phyloP scores from a whole-genome alignment of 1,140 invertebrate species.

The Pseudachorutes palmiensis region DNA sequence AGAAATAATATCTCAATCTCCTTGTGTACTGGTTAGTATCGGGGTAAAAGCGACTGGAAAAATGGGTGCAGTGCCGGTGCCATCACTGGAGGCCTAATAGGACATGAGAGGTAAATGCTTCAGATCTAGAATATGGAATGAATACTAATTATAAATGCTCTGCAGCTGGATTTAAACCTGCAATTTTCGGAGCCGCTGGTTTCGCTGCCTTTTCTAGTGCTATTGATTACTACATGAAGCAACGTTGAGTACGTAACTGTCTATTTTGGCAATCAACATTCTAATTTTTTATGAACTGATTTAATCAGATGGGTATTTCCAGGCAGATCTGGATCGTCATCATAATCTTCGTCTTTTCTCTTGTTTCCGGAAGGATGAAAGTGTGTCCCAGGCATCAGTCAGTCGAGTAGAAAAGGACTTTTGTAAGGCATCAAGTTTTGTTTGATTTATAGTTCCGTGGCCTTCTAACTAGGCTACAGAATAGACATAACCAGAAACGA shows the following conservation, averaged over 20 bases:
- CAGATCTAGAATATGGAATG: neutral
- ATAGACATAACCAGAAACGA: no score
- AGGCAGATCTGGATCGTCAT: no score
- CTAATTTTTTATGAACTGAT: no score
- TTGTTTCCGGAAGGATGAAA: no score
- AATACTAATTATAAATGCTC: slow-evolving; percentile 16
- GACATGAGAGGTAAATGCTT: slow-evolving; percentile 78
- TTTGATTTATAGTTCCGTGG: no score
- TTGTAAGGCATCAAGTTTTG: neutral
- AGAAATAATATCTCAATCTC: slow-evolving; percentile 14
- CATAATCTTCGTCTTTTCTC: no score
- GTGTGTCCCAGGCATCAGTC: no score
- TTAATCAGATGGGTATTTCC: no score
- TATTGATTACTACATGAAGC: slow-evolving; percentile 90
- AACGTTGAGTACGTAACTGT: neutral
- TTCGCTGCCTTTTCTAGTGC: slow-evolving; percentile 92
- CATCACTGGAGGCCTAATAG: slow-evolving; percentile 89
- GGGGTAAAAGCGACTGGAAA: slow-evolving; percentile 90
- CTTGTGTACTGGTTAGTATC: slow-evolving; percentile 53
- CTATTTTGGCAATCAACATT: neutral
- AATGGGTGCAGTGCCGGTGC: slow-evolving; percentile 92
- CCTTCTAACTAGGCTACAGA: no score
- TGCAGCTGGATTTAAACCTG: slow-evolving; percentile 86
- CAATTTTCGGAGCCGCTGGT: slow-evolving; percentile 79
- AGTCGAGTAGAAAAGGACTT: neutral